Evolutionary conservation across 2,888 invertebrate species (phyloP), one percentile per base, ranked within the genome.

Genomic region (Odontomyia ornata): DNA sequence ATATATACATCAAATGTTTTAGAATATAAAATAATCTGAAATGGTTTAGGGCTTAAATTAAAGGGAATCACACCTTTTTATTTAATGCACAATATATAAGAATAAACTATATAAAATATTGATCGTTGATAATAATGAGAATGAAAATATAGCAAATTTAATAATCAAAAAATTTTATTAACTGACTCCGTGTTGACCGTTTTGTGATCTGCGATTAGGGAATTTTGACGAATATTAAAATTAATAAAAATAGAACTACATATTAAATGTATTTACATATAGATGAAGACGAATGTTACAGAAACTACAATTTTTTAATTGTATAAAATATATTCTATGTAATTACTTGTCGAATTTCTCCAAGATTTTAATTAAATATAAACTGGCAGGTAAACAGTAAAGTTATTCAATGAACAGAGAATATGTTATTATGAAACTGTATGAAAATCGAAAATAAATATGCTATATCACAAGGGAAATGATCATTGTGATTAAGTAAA

Each of bases 201-300:
- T 52, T 73, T 73, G 73, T 73, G 73, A 73, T 73, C 73, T 21
- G 43, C 57, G 23, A 57, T 73, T 73, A 73, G 73, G 73, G 73
- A 73, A 73, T 73, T 60, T 73, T 60, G 2, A 30, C 23, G 18
- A 60, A 60, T 23, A 60, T 4, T 21, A 60, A 60, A 18, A 52
- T 21, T 9, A 9, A 52, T 52, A 52, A 4, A 52, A 9, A 52
- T 52, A 52, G 15, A 52, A 52, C 4, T 4, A 52, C 52, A 52
- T 52, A 18, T n/a, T 4, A 4, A 52, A 52, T 18, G n/a, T n/a
- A 18, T 52, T 52, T 52, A n/a, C 15, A 52, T 52, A 52, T 9
- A n/a, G 52, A 52, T 4, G 7, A 52, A n/a, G 52, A 52, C 7
- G 43, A 52, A 52, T 52, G 36, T 52, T 52, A 52, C 7, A 52